Percentiles rank a stretch among this genome's conserved stretches.
phyloP scores from a whole-genome alignment of 1,140 invertebrate species.

The Myzus persicae region DNA sequence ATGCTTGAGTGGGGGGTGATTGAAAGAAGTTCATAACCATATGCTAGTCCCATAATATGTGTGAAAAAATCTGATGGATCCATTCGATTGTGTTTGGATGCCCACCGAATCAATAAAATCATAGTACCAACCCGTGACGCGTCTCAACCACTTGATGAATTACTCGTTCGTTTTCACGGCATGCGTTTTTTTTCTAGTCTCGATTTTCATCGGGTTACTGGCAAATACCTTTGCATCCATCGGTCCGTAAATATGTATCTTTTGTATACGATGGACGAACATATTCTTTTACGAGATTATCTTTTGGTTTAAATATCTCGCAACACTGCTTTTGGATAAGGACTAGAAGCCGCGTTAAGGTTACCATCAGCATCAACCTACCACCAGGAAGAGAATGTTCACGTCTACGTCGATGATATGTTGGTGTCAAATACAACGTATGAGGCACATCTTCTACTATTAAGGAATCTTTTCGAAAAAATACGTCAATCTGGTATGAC shows the following conservation, averaged over 20 bases:
- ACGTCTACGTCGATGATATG: not conserved
- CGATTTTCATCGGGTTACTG: not conserved
- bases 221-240: not conserved
- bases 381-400: not conserved
- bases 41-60: not conserved
- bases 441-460: not conserved
- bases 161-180: not conserved
- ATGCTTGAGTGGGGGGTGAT: constrained; percentile 27
- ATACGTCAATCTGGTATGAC: not conserved
- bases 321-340: not conserved
- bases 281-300: not conserved
- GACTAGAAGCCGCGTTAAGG: not conserved
- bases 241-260: not conserved
- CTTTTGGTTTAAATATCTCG: constrained; percentile 17
- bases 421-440: not conserved
- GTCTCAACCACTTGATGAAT: not conserved
- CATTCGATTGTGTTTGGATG: not conserved
- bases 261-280: not conserved
- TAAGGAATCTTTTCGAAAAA: not conserved
- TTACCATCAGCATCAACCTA: not conserved
- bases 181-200: not conserved
- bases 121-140: not conserved
- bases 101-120: not conserved
- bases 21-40: not conserved
- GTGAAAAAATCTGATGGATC: not conserved